Evolutionary conservation across 2,113 vertebrate species (phyloP).

Genomic region (Prolemur simus): DNA sequence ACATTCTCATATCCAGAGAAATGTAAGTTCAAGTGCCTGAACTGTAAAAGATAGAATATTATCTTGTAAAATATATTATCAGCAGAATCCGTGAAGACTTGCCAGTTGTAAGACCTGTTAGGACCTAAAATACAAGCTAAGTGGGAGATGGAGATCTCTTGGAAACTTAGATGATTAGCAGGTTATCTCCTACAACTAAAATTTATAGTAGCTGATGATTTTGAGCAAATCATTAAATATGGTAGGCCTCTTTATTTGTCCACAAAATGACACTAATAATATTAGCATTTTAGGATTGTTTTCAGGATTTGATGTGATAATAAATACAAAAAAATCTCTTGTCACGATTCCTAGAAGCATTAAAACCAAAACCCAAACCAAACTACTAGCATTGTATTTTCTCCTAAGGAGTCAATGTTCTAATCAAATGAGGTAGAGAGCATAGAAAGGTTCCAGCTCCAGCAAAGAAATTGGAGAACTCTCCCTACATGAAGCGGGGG

Average conservation of each 20-base stretch:
- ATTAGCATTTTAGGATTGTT: not conserved
- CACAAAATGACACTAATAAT: not conserved
- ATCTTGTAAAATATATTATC: not conserved
- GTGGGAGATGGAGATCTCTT: not conserved
- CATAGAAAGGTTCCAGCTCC: not conserved
- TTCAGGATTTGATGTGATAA: not conserved
- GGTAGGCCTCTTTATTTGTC: not conserved
- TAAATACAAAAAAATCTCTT: not conserved
- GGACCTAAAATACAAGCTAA: not conserved
- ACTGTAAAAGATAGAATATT: not conserved
- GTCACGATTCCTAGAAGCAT: not conserved
- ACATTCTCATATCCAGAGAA: not conserved
- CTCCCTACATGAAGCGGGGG: too few species aligned
- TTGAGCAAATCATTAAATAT: not conserved
- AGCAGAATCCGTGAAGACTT: not conserved
- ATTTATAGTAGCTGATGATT: not conserved
- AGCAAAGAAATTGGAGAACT: not conserved
- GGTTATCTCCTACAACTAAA: not conserved
- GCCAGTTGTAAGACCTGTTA: not conserved
- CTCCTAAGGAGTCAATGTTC: not conserved
- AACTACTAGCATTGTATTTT: not conserved
- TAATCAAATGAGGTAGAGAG: not conserved
- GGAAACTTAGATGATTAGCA: not conserved
- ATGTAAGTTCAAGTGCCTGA: not conserved
- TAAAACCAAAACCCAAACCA: not conserved